Conservation (phyloP, 2,797 vertebrate genomes). For the Tokudaia muenninki region DNA sequence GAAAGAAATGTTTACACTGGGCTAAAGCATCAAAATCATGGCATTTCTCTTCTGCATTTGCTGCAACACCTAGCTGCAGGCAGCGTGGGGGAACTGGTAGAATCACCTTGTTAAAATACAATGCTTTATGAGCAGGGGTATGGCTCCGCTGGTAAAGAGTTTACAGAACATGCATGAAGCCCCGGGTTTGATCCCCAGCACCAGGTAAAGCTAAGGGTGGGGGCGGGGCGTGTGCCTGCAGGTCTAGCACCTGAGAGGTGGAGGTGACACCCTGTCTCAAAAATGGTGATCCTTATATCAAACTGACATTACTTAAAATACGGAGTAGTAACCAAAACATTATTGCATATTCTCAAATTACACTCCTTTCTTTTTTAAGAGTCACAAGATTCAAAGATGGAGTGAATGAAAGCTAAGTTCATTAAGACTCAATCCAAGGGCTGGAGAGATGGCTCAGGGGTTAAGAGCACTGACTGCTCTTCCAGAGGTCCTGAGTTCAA, state of each 20-base stretch:
- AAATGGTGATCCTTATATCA: neutral
- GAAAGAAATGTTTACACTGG: neutral
- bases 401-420: conserved; percentile 21
- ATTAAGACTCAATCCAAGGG: neutral
- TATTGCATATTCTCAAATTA: conserved; percentile 8
- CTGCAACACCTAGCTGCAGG: conserved; percentile 3
- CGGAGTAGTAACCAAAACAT: conserved; percentile 39
- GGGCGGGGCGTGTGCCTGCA: neutral
- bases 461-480: too few relatives aligned
- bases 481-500: too few relatives aligned
- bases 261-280: neutral
- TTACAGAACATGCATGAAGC: neutral
- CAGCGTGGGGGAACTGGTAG: neutral
- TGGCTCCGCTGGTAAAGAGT: neutral
- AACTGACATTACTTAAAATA: conserved; percentile 56
- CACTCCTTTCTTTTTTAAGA: neutral
- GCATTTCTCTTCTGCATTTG: conserved; percentile 55
- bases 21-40: neutral
- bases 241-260: neutral
- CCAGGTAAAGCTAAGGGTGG: neutral
- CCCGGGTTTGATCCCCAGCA: neutral
- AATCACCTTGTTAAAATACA: conserved; percentile 21
- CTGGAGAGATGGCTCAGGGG: too few relatives aligned
- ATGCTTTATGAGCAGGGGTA: neutral
- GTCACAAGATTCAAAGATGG: conserved; percentile 2